These are phyloP conservation scores for Sarcophaga peregrina DNA, from an alignment of 1,140 invertebrate species.

Conservation along the genomic window DNA sequence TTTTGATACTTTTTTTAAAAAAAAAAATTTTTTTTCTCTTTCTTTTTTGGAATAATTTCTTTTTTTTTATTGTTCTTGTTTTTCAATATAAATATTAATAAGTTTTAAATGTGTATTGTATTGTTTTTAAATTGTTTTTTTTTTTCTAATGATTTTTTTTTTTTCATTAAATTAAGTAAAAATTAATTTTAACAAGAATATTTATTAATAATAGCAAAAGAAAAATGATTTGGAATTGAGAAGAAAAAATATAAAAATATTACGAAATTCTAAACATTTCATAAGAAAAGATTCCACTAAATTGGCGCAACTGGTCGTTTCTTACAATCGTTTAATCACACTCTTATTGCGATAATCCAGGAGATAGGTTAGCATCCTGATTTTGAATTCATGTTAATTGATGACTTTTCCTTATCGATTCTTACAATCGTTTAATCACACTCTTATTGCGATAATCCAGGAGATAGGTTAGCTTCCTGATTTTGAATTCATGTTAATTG, in stretches of 20 bases:
- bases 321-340: too few relatives aligned
- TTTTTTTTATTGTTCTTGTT: constrained; percentile 37
- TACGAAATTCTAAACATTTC: not conserved
- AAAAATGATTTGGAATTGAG: not conserved
- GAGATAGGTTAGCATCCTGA: too few relatives aligned
- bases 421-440: too few relatives aligned
- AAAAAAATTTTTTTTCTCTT: constrained; percentile 21
- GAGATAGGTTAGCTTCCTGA: too few relatives aligned
- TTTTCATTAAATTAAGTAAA: too few relatives aligned
- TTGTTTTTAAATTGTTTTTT: constrained; percentile 17
- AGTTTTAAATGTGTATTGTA: constrained; percentile 5
- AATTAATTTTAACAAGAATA: not conserved
- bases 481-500: too few relatives aligned
- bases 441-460: too few relatives aligned
- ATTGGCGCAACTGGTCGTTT: too few relatives aligned
- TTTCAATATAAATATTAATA: constrained; percentile 28
- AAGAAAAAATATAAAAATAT: not conserved
- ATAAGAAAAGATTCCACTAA: not conserved
- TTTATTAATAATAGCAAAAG: not conserved
- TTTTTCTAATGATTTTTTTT: not conserved
- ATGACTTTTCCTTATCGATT: too few relatives aligned
- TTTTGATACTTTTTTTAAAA: constrained; percentile 16
- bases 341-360: too few relatives aligned
- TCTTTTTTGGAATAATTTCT: constrained; percentile 6
- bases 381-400: too few relatives aligned